phyloP scores from a whole-genome alignment of 2,113 vertebrate species.

The Spilogale gracilis region DNA sequence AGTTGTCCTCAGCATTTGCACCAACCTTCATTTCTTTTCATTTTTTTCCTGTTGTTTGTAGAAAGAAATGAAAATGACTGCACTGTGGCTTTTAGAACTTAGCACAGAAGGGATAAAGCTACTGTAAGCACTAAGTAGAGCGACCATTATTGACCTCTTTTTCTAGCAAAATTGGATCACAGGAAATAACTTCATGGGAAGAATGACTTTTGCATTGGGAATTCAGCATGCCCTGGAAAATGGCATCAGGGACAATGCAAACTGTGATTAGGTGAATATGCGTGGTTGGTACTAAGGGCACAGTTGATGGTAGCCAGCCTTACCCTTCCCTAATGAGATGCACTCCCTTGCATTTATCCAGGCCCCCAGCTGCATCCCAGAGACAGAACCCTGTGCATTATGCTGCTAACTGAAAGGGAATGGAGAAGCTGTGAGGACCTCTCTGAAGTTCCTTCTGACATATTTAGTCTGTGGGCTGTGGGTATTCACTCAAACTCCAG shows the following conservation, averaged over 20 bases:
- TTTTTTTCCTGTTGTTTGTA: background rate
- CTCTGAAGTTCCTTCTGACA: slow-evolving; percentile 53
- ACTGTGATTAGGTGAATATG: background rate
- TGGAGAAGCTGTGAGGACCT: slow-evolving; percentile 51
- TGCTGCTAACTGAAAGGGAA: slow-evolving; percentile 11
- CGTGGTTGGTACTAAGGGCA: background rate
- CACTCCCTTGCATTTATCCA: background rate
- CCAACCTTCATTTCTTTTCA: background rate
- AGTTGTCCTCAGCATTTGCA: background rate
- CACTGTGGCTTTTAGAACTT: background rate
- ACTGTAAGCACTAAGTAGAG: background rate
- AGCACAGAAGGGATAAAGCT: background rate
- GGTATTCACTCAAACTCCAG: slow-evolving; percentile 4
- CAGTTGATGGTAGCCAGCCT: background rate
- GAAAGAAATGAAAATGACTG: slow-evolving; percentile 1
- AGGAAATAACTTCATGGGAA: background rate
- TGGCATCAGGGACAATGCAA: background rate
- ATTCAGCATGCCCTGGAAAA: background rate
- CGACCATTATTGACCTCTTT: background rate
- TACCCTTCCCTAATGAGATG: background rate
- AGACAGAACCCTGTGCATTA: background rate
- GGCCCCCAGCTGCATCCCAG: background rate
- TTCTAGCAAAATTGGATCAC: background rate
- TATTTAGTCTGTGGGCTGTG: slow-evolving; percentile 60
- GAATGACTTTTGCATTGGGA: background rate